Base-by-base conservation (phyloP, 2,888 invertebrate genomes). In the Parapristionchus giblindavisi region DNA sequence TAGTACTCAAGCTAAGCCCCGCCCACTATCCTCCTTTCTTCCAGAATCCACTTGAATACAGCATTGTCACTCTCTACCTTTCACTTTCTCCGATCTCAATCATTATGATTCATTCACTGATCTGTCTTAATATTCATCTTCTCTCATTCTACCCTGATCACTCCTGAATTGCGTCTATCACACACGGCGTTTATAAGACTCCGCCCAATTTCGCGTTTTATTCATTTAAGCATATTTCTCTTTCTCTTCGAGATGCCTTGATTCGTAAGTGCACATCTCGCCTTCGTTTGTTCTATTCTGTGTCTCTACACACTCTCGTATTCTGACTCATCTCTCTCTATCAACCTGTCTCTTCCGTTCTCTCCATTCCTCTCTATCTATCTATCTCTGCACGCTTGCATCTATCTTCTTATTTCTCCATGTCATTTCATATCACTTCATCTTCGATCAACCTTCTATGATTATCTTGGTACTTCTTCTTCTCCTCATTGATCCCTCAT, bases 81-180 rank as follows among this genome's bases (percentile, higher is more conserved):
- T n/a, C n/a, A n/a, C n/a, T n/a, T n/a, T n/a, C n/a, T n/a, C n/a
- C n/a, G n/a, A n/a, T n/a, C n/a, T n/a, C n/a, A n/a, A n/a, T n/a
- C n/a, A n/a, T n/a, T n/a, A n/a, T n/a, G n/a, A n/a, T n/a, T n/a
- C n/a, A n/a, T n/a, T n/a, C n/a, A n/a, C n/a, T n/a, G n/a, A 29
- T 36, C 4, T 43, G 29, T 65, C 43, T 65, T 40, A 65, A 65
- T 65, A 65, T 65, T 65, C 63, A 65, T 43, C 43, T 43, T 61
- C 61, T 38, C 38, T 40, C 27, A 43, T 40, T 65, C 63, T 65
- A 17, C 32, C 63, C 43, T 40, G 21, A 43, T 43, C 48, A 43
- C 63, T 65, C 40, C 43, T 52, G 21, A 52, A 5, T 24, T 17
- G 21, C 4, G 21, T 52, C 6, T 4, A 24, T 52, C 24, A 21